These are phyloP conservation scores for Hypotaenidia philippensis DNA, from an alignment of 2,797 vertebrate genomes.

Conservation along the genomic window DNA sequence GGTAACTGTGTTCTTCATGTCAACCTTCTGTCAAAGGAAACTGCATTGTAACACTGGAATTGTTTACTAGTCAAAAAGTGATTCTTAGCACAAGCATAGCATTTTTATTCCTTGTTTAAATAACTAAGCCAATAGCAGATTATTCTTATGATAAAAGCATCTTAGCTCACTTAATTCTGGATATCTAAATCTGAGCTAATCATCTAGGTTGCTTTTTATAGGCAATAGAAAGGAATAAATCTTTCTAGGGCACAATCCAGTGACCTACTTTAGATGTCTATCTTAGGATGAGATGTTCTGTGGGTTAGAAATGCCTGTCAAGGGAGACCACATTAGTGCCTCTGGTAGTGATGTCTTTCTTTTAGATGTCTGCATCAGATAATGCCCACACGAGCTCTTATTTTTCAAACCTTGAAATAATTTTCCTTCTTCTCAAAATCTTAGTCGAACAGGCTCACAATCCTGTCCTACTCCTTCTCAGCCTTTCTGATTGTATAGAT, in stretches of 20 bases:
- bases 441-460: neutral
- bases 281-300: neutral
- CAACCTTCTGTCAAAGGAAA: neutral
- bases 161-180: constrained; percentile 7
- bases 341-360: neutral
- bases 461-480: neutral
- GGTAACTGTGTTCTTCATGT: neutral
- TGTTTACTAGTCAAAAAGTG: neutral
- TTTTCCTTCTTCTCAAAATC: neutral
- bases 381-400: neutral
- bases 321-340: neutral
- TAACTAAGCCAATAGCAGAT: neutral
- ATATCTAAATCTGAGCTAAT: constrained; percentile 7
- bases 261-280: constrained; percentile 39
- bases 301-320: neutral
- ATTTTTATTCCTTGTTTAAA: constrained; percentile 23
- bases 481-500: neutral
- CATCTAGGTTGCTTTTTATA: constrained; percentile 34
- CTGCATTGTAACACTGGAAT: neutral
- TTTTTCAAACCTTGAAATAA: neutral
- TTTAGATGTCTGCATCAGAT: neutral
- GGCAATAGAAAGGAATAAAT: constrained; percentile 14
- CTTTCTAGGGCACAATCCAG: constrained; percentile 32
- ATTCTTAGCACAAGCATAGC: neutral
- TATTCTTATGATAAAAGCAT: neutral